Evolutionary conservation across 2,797 vertebrate species (phyloP).

Genomic region (Syngnathus rostellatus): DNA sequence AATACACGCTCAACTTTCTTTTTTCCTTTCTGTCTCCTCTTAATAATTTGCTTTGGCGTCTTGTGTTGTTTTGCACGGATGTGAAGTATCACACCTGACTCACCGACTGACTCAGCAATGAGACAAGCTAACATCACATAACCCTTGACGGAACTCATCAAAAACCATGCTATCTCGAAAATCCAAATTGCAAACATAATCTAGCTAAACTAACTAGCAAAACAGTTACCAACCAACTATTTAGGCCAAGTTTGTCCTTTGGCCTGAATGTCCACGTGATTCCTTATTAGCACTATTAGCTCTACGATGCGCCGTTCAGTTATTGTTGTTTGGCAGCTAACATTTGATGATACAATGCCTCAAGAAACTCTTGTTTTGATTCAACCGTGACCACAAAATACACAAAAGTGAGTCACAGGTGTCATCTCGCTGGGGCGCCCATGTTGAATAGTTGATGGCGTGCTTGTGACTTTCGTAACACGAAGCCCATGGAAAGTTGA

Average conservation of each 20-base stretch:
- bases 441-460: slow-evolving; percentile 67
- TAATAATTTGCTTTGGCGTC: too few relatives aligned
- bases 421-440: slow-evolving; percentile 25
- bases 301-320: neutral
- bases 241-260: too few relatives aligned
- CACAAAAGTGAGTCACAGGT: slow-evolving; percentile 39
- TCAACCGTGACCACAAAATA: slow-evolving; percentile 28
- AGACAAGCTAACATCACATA: too few relatives aligned
- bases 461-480: slow-evolving; percentile 49
- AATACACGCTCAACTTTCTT: too few relatives aligned
- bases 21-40: too few relatives aligned
- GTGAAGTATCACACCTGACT: too few relatives aligned
- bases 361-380: slow-evolving; percentile 29
- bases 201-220: neutral
- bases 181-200: neutral
- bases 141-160: too few relatives aligned
- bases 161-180: too few relatives aligned
- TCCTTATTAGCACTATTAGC: neutral
- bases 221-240: too few relatives aligned
- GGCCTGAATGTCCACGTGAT: too few relatives aligned
- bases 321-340: neutral
- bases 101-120: too few relatives aligned
- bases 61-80: too few relatives aligned
- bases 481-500: slow-evolving; percentile 51
- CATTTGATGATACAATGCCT: neutral